These are phyloP conservation scores for Nettapus auritus DNA, from an alignment of 2,113 vertebrate species.

Conservation along the genomic window DNA sequence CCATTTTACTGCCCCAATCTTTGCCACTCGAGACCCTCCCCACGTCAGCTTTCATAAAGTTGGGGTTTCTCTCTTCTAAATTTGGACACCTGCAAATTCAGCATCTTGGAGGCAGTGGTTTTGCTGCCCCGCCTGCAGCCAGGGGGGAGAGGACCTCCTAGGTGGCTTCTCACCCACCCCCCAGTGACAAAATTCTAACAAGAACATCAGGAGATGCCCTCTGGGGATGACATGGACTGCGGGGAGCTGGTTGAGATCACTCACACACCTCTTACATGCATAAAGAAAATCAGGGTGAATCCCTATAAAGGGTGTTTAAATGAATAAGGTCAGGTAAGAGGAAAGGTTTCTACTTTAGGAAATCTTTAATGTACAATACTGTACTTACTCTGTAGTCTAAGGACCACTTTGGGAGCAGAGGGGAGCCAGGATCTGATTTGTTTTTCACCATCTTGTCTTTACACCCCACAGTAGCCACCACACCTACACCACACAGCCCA, in stretches of 20 bases:
- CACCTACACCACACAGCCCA: not conserved
- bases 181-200: not conserved
- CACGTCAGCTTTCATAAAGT: not conserved
- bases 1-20: accelerated
- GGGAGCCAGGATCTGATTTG: not conserved
- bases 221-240: not conserved
- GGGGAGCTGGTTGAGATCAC: not conserved
- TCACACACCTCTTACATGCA: not conserved
- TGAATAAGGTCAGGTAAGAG: accelerated
- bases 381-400: not conserved
- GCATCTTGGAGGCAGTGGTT: not conserved
- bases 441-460: not conserved
- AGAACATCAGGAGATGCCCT: not conserved
- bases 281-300: not conserved
- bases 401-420: not conserved
- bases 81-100: not conserved
- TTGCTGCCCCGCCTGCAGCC: not conserved
- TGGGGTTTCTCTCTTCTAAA: not conserved
- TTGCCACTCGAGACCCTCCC: not conserved
- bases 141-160: not conserved
- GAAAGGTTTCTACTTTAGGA: not conserved
- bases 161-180: not conserved
- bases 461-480: not conserved
- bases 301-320: not conserved
- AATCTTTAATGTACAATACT: not conserved